Base-by-base conservation (phyloP, 2,797 vertebrate genomes). In the Leucoraja ocellata region DNA sequence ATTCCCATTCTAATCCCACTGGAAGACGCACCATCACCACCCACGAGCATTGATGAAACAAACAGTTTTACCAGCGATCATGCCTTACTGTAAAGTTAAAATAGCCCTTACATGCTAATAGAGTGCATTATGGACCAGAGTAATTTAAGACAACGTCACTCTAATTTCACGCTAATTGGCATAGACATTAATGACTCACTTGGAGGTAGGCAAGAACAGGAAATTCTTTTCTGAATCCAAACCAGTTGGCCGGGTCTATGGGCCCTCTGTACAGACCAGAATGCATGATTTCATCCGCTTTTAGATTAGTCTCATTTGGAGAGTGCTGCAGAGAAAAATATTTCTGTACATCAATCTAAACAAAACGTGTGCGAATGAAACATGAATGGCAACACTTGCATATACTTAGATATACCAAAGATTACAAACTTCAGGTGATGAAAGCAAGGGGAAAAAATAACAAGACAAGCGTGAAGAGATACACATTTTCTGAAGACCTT, bases 221-320 rank as follows among this genome's bases (percentile, higher is more conserved):
- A 77, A 94, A 96, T 5, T 97, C 97, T 94, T 99, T 99, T 93
- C 97, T 96, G 93, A 99, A 97, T 23, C 99, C 98, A 8, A 99
- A 99, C 99, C 99, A 99, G 93, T 97, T 97, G 93, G 99, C 98
- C 0, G 99, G 98, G 94, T 99, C 99, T 14, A 99, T 95, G 0
- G 97, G 97, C 13, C 95, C 96, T 0, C 93, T 95, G 94, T 98
- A 99, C 36, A 99, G 96, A 0, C 96, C 94, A 0, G 98, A 99
- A 94, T 96, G 96, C 68, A 0, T 18, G 68, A 98, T 94, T 94
- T 99, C 98, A 0, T 95, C 94, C 0, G 93, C 93, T 76, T 93
- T 95, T 93, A 99, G 95, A 95, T 98, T 99, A 94, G 98, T 99
- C 94, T 94, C 58, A 63, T 99, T 99, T 61, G 79, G 92, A 0